Percentiles rank a stretch among this genome's conserved stretches.
phyloP scores from a whole-genome alignment of 2,113 vertebrate species.

The Pterocles gutturalis region DNA sequence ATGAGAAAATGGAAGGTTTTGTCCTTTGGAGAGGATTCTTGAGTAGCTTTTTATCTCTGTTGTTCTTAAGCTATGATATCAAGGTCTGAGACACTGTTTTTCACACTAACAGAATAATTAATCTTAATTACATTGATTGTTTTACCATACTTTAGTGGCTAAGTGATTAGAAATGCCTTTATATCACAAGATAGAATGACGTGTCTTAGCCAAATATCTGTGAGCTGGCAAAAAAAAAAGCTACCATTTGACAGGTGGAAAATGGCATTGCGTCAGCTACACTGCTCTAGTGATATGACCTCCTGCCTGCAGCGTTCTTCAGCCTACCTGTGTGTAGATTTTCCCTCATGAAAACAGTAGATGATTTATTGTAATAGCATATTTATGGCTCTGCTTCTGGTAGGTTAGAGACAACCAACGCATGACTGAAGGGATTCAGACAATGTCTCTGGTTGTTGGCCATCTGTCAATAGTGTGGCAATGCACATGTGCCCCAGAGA shows the following conservation, averaged over 20 bases:
- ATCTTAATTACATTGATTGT: neutral
- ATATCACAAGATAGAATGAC: neutral
- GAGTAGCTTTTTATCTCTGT: neutral
- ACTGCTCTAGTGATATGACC: neutral
- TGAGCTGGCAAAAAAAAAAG: neutral
- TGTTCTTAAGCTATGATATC: neutral
- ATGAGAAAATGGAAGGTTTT: neutral
- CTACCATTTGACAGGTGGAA: neutral
- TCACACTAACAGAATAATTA: neutral
- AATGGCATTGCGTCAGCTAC: neutral
- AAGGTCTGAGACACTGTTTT: neutral
- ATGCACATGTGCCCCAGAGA: fast-evolving
- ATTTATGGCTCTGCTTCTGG: neutral
- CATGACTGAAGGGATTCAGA: neutral
- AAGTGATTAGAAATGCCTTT: neutral
- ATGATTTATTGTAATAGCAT: neutral
- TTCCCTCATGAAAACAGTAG: neutral
- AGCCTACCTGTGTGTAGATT: neutral
- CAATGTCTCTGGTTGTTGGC: neutral
- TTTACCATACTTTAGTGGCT: neutral
- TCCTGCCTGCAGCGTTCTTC: neutral
- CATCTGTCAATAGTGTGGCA: neutral
- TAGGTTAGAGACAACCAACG: neutral
- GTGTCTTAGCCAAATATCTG: neutral
- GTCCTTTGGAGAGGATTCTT: neutral